Base-by-base conservation (phyloP, 2,797 vertebrate genomes). In the Cacajao melanocephalus region DNA sequence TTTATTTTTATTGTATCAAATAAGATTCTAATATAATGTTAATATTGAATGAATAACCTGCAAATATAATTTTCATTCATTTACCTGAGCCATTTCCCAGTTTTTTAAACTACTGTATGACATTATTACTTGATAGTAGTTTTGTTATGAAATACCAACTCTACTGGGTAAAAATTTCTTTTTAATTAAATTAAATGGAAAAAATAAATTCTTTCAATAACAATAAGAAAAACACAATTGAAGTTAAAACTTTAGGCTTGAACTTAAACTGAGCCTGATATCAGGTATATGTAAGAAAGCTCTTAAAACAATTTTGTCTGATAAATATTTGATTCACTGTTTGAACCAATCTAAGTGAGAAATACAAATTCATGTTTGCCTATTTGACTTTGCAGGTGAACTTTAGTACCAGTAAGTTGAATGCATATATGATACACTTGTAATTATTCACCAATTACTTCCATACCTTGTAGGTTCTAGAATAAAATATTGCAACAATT, bases 371-470 rank as follows among this genome's bases (percentile, higher is more conserved):
- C 17, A 92, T 28, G 9, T 82, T 83, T 73, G 26, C 48, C 33
- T 87, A 1, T 41, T 84, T 86, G 76, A 58, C n/a, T 92, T 87
- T 88, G 67, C 10, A 48, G 48, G 14, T 86, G 75, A 92, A 75
- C 39, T 86, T 94, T 33, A 78, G 33, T 86, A 14, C 10, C 4
- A 22, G 2, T 64, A 28, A 52, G 36, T 4, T 70, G 30, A 96
- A 64, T 39, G 48, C 7, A 39, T 88, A 80, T 0, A 24, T 94
- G 48, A 55, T 20, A 94, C 9, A 48, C 28, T 84, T 72, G 10
- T n/a, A 78, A 70, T 89, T 95, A 94, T 36, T 84, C 41, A 90
- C 30, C 75, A 93, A 44, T 92, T 80, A 48, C n/a, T 44, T 89
- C 30, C 52, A 92, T 26, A 83, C 44, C 24, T 88, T 87, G 9